Evolutionary conservation across 2,888 invertebrate species (phyloP).

Genomic region (Schizotus pectinicornis): DNA sequence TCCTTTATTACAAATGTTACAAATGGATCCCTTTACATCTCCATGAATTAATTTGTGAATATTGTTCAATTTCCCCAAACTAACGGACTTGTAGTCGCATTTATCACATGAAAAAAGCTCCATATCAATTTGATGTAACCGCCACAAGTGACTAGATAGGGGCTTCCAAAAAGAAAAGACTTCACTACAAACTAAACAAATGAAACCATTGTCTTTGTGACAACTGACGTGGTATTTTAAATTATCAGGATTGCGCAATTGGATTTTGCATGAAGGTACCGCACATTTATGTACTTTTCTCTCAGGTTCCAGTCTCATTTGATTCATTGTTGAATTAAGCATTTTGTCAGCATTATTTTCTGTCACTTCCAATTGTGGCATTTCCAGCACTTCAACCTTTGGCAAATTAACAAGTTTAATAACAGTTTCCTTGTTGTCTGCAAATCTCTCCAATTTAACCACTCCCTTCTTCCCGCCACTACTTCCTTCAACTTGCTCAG

Average conservation of each 20-base stretch:
- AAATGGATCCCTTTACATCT: slow-evolving; percentile 66
- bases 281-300: slow-evolving; percentile 58
- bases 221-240: slow-evolving; percentile 70
- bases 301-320: slow-evolving; percentile 19
- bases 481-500: slow-evolving; percentile 36
- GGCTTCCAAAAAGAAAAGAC: slow-evolving; percentile 67
- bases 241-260: slow-evolving; percentile 65
- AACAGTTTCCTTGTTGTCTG: background rate
- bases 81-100: slow-evolving; percentile 76
- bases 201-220: slow-evolving; percentile 57
- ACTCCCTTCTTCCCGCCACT: slow-evolving; percentile 27
- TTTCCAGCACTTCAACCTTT: slow-evolving; percentile 18
- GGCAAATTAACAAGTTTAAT: background rate
- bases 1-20: slow-evolving; percentile 73
- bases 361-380: background rate
- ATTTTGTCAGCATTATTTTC: slow-evolving; percentile 4
- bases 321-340: background rate
- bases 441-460: background rate
- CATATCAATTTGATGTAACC: slow-evolving; percentile 76
- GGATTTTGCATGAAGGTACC: slow-evolving; percentile 63
- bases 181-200: slow-evolving; percentile 73
- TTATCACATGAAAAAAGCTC: slow-evolving; percentile 78
- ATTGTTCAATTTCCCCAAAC: slow-evolving; percentile 72
- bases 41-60: slow-evolving; percentile 79
- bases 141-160: slow-evolving; percentile 82